Base-by-base conservation (phyloP, 30 jellyfish, hydroid and myxozoan genomes). In the Chironex yamaguchii region DNA sequence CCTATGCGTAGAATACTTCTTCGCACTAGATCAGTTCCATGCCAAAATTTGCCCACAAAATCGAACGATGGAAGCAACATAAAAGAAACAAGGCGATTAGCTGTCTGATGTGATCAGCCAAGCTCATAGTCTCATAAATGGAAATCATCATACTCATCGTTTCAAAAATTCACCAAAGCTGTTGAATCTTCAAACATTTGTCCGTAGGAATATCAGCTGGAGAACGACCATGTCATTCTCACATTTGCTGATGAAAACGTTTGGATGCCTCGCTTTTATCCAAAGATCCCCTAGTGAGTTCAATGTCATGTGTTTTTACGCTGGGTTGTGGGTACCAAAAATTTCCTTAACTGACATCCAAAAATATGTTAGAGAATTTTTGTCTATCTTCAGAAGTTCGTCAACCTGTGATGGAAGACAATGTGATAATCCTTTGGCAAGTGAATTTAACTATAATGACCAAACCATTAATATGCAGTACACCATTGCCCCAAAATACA, bases 1-100 rank as follows among this genome's bases (percentile, higher is more conserved):
- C 80, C 82, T 36, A 34, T 81, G 42, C 67, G 69, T 33, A 78
- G 62, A 78, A 62, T 62, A 52, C 90, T 78, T 78, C 90, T 78
- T 78, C 36, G 67, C 67, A 78, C 90, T 29, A 68, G 90, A 31
- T 52, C 81, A 54, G 85, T 71, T 71, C 33, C 85, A 35, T 28
- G 85, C 35, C 17, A 29, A 71, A 71, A 78, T 78, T 54, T 78
- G 90, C 90, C 84, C 25, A 51, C 21, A 30, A 49, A 28, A 51
- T 76, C 81, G 14, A 48, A 35, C 20, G 86, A 73, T 29, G 79
- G 50, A n/a, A 33, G 66, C 32, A n/a, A 72, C 36, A n/a, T 23
- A 58, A 49, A 36, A 49, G 87, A 52, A 74, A n/a, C 34, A 28
- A 54, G 76, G 52, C 87, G 28, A 48, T 25, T 22, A 17, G 6